Conservation (phyloP, 1,140 invertebrate genomes). For the Wiebesia pumilae region DNA sequence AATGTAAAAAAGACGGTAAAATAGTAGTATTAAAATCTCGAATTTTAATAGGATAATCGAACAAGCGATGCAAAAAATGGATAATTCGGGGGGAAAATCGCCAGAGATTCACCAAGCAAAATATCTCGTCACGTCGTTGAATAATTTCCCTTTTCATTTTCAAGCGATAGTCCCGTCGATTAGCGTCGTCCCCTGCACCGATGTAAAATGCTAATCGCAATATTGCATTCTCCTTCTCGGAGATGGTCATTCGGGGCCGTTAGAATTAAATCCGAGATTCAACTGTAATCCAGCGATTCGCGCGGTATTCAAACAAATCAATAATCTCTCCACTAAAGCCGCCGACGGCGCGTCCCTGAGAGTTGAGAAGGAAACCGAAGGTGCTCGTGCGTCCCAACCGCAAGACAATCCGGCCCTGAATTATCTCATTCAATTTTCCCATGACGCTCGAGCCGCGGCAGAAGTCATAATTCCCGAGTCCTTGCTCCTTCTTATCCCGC, state of each 20-base stretch:
- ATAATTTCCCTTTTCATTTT: no score
- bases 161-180: no score
- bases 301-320: slow-evolving; percentile 23
- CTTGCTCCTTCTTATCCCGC: no score
- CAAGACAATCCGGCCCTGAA: slow-evolving; percentile 18
- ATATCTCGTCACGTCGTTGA: no score
- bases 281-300: no score
- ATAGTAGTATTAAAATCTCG: no score
- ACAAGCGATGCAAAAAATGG: no score
- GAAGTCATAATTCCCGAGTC: not conserved
- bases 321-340: slow-evolving; percentile 25
- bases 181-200: no score
- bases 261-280: not conserved
- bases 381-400: not conserved
- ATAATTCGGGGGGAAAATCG: no score
- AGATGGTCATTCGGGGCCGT: not conserved
- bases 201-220: not conserved
- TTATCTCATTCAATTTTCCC: slow-evolving; percentile 46
- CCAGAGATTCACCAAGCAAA: no score
- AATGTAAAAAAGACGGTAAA: no score
- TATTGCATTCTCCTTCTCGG: not conserved
- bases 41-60: not conserved
- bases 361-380: not conserved
- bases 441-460: not conserved
- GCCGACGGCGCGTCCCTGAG: not conserved